phyloP scores from a whole-genome alignment of 2,797 vertebrate species.

The Garrulus glandarius region DNA sequence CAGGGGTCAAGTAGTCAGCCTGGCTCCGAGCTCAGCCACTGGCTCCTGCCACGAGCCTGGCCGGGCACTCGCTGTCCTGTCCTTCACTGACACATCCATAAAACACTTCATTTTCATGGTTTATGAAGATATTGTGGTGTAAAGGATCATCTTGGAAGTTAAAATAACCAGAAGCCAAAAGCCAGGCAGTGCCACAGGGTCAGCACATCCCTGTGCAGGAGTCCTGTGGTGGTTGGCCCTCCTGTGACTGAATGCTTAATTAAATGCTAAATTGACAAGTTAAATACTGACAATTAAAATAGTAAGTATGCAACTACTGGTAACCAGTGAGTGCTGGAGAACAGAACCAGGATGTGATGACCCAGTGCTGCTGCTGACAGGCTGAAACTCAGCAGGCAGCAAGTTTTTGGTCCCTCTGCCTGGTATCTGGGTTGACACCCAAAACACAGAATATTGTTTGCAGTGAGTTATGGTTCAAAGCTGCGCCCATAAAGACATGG shows the following conservation, averaged over 20 bases:
- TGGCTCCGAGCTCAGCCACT: not conserved
- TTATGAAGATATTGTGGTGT: not conserved
- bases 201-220: not conserved
- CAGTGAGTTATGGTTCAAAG: not conserved
- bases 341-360: not conserved
- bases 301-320: not conserved
- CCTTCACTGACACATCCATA: not conserved
- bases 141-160: not conserved
- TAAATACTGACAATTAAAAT: not conserved
- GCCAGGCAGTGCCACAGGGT: not conserved
- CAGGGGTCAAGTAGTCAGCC: no score
- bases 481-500: not conserved
- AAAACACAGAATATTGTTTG: not conserved
- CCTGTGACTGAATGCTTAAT: not conserved
- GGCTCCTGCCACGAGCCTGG: not conserved
- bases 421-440: not conserved
- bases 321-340: not conserved
- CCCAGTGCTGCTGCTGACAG: not conserved
- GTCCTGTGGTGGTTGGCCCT: not conserved
- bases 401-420: accelerated
- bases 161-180: not conserved
- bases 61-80: not conserved
- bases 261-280: not conserved
- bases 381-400: not conserved
- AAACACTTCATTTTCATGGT: not conserved